These are phyloP conservation scores for Asbolus verrucosus DNA, from an alignment of 1,140 invertebrate genomes.

Conservation along the genomic window DNA sequence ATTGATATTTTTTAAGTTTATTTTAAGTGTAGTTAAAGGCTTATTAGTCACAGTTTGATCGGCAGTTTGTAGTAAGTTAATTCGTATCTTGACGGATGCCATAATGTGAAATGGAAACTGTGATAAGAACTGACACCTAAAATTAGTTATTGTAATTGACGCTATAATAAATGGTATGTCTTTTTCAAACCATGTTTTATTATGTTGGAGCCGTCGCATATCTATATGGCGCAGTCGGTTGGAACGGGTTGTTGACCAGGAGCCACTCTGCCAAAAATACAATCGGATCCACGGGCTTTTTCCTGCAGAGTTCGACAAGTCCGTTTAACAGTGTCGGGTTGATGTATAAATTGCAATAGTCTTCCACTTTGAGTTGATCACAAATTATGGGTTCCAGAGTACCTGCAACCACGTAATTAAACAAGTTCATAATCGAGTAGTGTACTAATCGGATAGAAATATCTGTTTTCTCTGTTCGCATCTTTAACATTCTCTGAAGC, in stretches of 20 bases:
- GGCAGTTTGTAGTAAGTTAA: neutral
- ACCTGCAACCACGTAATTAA: conserved; percentile 67
- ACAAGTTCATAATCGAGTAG: no score
- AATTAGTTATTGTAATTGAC: conserved; percentile 11
- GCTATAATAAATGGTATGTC: conserved; percentile 11
- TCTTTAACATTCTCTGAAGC: conserved; percentile 80
- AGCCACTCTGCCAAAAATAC: conserved; percentile 85
- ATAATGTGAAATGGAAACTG: conserved; percentile 25
- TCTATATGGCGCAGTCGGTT: conserved; percentile 68
- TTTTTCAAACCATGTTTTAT: conserved; percentile 1
- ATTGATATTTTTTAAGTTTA: conserved; percentile 8
- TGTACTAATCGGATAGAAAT: conserved; percentile 89
- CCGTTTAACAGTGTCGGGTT: conserved; percentile 76
- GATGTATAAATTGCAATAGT: conserved; percentile 77
- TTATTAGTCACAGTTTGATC: conserved; percentile 28
- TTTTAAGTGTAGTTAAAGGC: conserved; percentile 14
- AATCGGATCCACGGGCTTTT: conserved; percentile 80
- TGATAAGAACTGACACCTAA: conserved; percentile 26
- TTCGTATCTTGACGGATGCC: neutral
- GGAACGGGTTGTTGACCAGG: conserved; percentile 80
- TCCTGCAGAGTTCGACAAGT: conserved; percentile 76
- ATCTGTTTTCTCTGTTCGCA: conserved; percentile 87
- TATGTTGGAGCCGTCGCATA: conserved; percentile 63
- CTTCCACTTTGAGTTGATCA: conserved; percentile 68
- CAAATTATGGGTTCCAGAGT: conserved; percentile 71